Evolutionary conservation across 2,797 vertebrate species (phyloP).

Genomic region (Toxotes lorentzi): DNA sequence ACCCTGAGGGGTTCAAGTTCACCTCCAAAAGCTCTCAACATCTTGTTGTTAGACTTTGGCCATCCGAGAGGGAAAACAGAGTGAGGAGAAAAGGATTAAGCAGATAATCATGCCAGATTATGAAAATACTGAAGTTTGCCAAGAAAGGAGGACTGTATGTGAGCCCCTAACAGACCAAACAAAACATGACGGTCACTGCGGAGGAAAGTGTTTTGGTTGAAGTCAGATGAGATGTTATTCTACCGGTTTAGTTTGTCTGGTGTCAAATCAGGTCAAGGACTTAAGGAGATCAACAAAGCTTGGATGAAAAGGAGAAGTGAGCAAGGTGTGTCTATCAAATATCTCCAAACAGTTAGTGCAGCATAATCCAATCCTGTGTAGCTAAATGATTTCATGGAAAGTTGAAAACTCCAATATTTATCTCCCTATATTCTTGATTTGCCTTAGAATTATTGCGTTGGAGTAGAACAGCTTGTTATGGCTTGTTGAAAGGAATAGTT

Average conservation of each 20-base stretch:
- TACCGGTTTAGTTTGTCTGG: not conserved
- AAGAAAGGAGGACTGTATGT: not conserved
- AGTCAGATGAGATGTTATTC: not conserved
- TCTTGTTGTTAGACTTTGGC: conserved; percentile 13
- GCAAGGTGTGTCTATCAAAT: not conserved
- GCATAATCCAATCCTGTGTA: not conserved
- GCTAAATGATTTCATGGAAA: not conserved
- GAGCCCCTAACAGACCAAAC: conserved; percentile 11
- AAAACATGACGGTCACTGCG: not conserved
- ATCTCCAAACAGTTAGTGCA: not conserved
- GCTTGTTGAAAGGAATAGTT: not conserved
- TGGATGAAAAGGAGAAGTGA: not conserved
- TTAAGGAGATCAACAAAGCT: not conserved
- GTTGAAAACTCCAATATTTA: not conserved
- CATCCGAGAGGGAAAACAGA: not conserved
- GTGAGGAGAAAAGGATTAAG: conserved; percentile 49
- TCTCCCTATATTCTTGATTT: not conserved
- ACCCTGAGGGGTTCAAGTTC: conserved; percentile 23
- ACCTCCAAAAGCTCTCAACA: conserved; percentile 40
- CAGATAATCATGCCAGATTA: conserved; percentile 47
- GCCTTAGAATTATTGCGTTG: not conserved
- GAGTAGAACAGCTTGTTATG: not conserved
- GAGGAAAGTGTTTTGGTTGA: not conserved
- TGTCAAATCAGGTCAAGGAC: not conserved
- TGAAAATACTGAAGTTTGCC: not conserved